Base-by-base conservation (phyloP, 2,113 vertebrate species). In the Synchiropus splendidus region DNA sequence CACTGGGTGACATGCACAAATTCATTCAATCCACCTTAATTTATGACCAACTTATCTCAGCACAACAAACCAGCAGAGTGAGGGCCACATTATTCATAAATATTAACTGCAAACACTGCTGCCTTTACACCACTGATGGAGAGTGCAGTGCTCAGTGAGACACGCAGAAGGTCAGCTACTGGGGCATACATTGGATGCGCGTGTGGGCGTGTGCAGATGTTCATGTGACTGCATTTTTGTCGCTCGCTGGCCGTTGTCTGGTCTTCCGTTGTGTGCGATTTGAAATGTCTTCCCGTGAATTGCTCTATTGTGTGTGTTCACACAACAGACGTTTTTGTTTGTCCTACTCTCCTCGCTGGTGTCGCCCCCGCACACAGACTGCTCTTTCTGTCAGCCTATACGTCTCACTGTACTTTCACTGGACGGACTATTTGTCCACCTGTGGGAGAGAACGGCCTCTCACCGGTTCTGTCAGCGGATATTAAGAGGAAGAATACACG, bases 261-360 rank as follows among this genome's bases (percentile, higher is more conserved):
- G 40, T 63, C 12, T 74, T 56, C 58, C 54, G 9, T 44, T 58
- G 36, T 9, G 47, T 15, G 35, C 30, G 16, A 40, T 53, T 42
- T 46, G 13, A 43, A 54, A 52, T 77, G 61, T 65, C 30, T 59
- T 27, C 18, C 10, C 41, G 39, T 81, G 54, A 81, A 78, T 79
- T 50, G 16, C 10, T 45, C 44, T 53, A 57, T 80, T 82, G 75
- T 83, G 43, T 44, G 33, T 54, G 31, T 16, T 54, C 38, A 40
- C 21, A 78, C 70, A 80, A 67, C 58, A 60, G 46, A 16, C 11
- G 27, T 51, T 51, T 58, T 51, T 81, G 74, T 79, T 32, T 48
- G 37, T 14, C 16, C 48, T 33, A 30, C 51, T 34, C 14, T 17
- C 30, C 18, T 14, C 34, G 14, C 42, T 48, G 18, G 14, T 39